Percentiles rank a stretch among this genome's conserved stretches.
These are phyloP conservation scores for pig (Sus scrofa) DNA, from an alignment of 2,113 vertebrate genomes.

Conservation along the genomic window DNA sequence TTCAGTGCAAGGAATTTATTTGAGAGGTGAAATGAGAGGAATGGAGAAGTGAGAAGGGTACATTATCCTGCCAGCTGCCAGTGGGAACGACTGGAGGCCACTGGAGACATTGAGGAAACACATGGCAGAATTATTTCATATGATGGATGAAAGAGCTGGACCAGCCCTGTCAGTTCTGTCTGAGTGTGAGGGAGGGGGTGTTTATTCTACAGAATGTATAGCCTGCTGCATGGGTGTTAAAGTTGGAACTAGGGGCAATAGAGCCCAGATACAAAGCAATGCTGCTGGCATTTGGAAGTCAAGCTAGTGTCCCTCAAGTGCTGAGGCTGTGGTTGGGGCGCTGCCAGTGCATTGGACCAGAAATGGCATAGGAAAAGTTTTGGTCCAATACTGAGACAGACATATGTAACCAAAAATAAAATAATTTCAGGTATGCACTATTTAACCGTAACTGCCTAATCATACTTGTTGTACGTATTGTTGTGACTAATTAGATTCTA, in stretches of 20 bases:
- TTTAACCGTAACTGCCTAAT: not conserved
- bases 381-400: not conserved
- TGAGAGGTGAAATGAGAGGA: not conserved
- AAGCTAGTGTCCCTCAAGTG: rapidly evolving
- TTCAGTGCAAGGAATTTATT: not conserved
- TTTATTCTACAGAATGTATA: not conserved
- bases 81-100: not conserved
- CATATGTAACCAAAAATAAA: not conserved
- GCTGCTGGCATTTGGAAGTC: not conserved
- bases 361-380: not conserved
- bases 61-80: not conserved
- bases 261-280: not conserved
- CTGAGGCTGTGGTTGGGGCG: not conserved
- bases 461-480: not conserved
- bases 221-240: rapidly evolving
- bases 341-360: too few relatives aligned
- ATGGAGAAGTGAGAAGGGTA: too few relatives aligned
- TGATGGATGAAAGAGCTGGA: not conserved
- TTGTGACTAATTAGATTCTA: constrained; percentile 16
- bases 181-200: rapidly evolving
- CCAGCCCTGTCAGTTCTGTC: not conserved
- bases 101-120: not conserved
- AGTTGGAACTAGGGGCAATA: not conserved
- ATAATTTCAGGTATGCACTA: not conserved
- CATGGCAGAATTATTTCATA: not conserved